Evolutionary conservation across 1,140 invertebrate genomes (phyloP).

Genomic region (Triops longicaudatus): DNA sequence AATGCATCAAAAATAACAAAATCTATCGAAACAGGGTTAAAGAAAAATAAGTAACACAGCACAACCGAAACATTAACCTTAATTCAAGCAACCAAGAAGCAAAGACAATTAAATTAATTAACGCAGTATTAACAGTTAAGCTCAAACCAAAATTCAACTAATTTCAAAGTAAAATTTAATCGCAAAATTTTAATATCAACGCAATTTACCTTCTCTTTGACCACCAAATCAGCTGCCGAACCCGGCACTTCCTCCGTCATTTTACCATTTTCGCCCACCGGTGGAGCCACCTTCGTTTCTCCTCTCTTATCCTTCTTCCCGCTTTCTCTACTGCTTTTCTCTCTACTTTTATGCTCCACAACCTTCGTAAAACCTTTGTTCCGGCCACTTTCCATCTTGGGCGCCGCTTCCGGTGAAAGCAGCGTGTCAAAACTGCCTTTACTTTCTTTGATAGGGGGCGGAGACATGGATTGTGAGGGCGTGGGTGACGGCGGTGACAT

Average conservation of each 20-base stretch:
- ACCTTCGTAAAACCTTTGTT: neutral
- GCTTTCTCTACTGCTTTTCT: neutral
- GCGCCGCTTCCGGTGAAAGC: neutral
- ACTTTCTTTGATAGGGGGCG: neutral
- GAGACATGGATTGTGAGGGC: slow-evolving; percentile 8
- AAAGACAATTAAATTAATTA: too few relatives aligned
- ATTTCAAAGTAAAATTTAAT: too few relatives aligned
- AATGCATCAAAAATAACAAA: too few relatives aligned
- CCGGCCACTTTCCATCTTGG: neutral
- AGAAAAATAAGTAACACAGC: too few relatives aligned
- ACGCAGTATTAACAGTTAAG: too few relatives aligned
- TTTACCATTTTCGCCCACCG: slow-evolving; percentile 32
- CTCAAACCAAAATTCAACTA: too few relatives aligned
- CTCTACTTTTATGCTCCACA: neutral
- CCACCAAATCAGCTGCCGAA: slow-evolving; percentile 89
- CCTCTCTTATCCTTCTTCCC: neutral
- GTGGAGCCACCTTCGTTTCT: slow-evolving; percentile 26
- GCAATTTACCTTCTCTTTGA: slow-evolving; percentile 80
- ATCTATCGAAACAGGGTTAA: too few relatives aligned
- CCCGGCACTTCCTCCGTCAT: slow-evolving; percentile 68
- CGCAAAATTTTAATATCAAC: too few relatives aligned
- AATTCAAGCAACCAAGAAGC: too few relatives aligned
- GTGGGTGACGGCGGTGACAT: slow-evolving; percentile 24
- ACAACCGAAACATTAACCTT: too few relatives aligned
- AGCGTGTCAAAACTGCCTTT: neutral